Evolutionary conservation across 2,113 vertebrate genomes (phyloP), one percentile per base, ranked within the genome.

Genomic region (Festucalex cinctus): DNA sequence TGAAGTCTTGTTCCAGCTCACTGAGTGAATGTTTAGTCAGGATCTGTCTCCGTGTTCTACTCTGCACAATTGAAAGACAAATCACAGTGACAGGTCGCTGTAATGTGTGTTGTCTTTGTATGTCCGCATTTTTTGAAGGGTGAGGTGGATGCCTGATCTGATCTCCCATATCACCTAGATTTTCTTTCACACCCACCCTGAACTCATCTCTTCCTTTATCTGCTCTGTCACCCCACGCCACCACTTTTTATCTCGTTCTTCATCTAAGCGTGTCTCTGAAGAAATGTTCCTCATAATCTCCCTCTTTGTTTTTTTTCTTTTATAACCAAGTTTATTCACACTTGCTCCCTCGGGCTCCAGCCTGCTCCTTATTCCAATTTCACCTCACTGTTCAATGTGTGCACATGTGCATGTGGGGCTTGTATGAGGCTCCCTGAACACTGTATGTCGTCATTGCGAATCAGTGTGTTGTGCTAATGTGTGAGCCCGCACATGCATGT

Each of bases 201-300:
- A 69, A 78, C 71, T 69, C 70, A 66, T 82, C 77, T 76, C 60
- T 70, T 62, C 66, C 63, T 78, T 73, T 73, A 71, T 76, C 63
- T 51, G 54, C 61, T 71, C 62, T 17, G 69, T 48, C 76, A 63
- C 62, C 71, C 70, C 53, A 63, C 32, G 3, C 41, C 58, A 19
- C 39, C 67, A 26, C 48, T 66, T 67, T 36, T 73, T 62, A 57
- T 62, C 62, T 17, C 65, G 20, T 58, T 66, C 65, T 36, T 71
- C 56, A 57, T 62, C 60, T 19, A 19, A 78, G 28, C 61, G 17
- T 17, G 0, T 67, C 64, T 73, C 71, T 66, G 46, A 69, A 78
- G 67, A 69, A 80, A 71, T 68, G 65, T 71, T 32, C 64, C 76
- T 77, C 70, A 66, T 80, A 77, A 83, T 83, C 79, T 66, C 5